Base-by-base conservation (phyloP, 1,140 invertebrate species). In the Pantala flavescens region DNA sequence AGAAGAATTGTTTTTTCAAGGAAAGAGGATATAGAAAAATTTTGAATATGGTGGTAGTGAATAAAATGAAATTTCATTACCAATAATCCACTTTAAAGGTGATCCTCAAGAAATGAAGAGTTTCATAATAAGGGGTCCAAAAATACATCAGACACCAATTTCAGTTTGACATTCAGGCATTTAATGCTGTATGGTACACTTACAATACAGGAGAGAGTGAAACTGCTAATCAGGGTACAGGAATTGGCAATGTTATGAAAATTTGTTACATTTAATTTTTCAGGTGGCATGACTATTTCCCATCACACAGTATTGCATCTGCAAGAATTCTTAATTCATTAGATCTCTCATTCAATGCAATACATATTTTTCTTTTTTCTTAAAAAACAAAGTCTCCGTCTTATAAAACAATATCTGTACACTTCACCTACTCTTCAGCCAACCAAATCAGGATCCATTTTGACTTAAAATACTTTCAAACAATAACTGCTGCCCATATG, bases 381-480 rank as follows among this genome's bases (percentile, higher is more conserved):
- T 63, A 63, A 63, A 63, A 63, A 63, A 63, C 49, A 63, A 63
- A 63, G 49, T 63, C 49, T 63, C 49, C 14, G 14, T 63, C 49
- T 63, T 63, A 63, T 63, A 63, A 63, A 63, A 63, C 49, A 63
- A 63, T 63, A 63, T 63, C 49, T 63, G 49, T 63, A 63, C 49
- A 63, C 49, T 63, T 63, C 49, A 63, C 49, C 49, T 63, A 63
- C 49, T 7, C 49, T 63, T 63, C 49, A 63, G 49, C 49, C 49
- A 63, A 19, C 49, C 49, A 63, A 63, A 63, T 63, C 49, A 63
- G 49, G 49, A 63, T 63, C 49, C 49, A 36, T 63, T 63, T 63
- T 19, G 49, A 63, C 49, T 63, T 63, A 63, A 63, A 63, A 63
- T 63, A 63, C 49, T 63, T 63, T 16, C 12, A 63, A 63, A 63